Base-by-base conservation (phyloP, 2,113 vertebrate species). In the Eleginops maclovinus region DNA sequence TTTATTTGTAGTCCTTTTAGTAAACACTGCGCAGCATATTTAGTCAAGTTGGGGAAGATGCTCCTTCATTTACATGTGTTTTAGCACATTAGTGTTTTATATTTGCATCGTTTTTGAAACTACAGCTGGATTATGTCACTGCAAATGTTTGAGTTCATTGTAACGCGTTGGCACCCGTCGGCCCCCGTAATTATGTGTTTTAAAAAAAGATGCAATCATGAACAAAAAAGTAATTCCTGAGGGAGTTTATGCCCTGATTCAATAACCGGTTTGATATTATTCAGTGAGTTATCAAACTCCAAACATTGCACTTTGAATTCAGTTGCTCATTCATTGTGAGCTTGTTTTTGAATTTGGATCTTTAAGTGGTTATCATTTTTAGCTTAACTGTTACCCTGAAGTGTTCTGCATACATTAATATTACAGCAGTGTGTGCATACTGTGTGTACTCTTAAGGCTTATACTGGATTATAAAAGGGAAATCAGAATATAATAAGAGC, bases 391-490 rank as follows among this genome's bases (percentile, higher is more conserved):
- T 85, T 87, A 87, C 75, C 81, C 83, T 58, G 66, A 75, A 88
- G 68, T 82, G 80, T 91, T 86, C 19, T 65, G 44, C 58, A 70
- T 47, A 56, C 61, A 68, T 80, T 65, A 63, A 82, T 77, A 71
- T 81, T 82, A 54, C 68, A 76, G 59, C 74, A 61, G 60, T 63
- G 31, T 86, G 58, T 63, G 21, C 36, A 65, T 69, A 65, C 51
- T 55, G 47, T 63, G 51, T 88, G 56, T 82, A 87, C 75, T 71
- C 58, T 43, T 64, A 62, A 58, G 56, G 58, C 63, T 81, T 67
- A 79, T 83, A 69, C 86, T 75, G 87, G 82, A 88, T 90, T 88
- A 84, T 91, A 82, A 94, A 94, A 92, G 91, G 93, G 88, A 93
- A 91, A 75, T 84, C 24, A 81, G 78, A 82, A 67, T 70, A 64